Base-by-base conservation (phyloP, 2,888 invertebrate genomes). In the Shargacucullia verbasci region DNA sequence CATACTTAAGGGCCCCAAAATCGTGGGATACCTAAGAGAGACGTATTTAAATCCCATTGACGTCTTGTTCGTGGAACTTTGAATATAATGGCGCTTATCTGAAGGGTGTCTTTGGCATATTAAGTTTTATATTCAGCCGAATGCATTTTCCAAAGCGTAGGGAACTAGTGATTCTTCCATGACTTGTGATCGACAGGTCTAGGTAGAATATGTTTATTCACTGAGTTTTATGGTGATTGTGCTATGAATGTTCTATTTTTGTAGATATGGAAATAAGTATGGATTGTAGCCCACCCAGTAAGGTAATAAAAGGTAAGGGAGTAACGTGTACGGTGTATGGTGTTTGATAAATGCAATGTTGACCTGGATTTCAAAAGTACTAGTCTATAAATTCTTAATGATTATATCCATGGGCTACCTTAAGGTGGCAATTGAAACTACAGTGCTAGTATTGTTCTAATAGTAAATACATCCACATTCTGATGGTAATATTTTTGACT, bases 1-100 rank as follows among this genome's bases (percentile, higher is more conserved):
- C 79, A 41, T 0, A 12, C 79, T 81, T 80, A 37, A 49, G 82
- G 77, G 87, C 89, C 81, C 48, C 61, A 64, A 38, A 54, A 65
- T 56, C 71, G 67, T 79, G 64, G 63, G 69, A 66, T 70, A 76
- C 65, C 69, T 80, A 83, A 86, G 81, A 83, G 78, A 89, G 86
- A 87, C 78, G 87, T 90, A 91, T 90, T 91, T 89, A 91, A 89
- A 88, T 89, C 86, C 64, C 79, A 82, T 82, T 88, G 89, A 90
- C 86, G 88, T 87, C 87, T 88, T 90, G 85, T 85, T 87, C 86
- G 81, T 73, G 79, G 75, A 76, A 79, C 82, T 83, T 85, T 81
- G 84, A 86, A 85, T 86, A 89, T 88, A 90, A 89, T 90, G 83
- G 86, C 81, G 82, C 81, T 81, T 84, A 71, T 76, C 69, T 70